A percentile compares a stretch with the other conserved stretches of the same genome.
phyloP scores from a whole-genome alignment of 2,797 vertebrate species.

The Enteromius unitaeniatus region DNA sequence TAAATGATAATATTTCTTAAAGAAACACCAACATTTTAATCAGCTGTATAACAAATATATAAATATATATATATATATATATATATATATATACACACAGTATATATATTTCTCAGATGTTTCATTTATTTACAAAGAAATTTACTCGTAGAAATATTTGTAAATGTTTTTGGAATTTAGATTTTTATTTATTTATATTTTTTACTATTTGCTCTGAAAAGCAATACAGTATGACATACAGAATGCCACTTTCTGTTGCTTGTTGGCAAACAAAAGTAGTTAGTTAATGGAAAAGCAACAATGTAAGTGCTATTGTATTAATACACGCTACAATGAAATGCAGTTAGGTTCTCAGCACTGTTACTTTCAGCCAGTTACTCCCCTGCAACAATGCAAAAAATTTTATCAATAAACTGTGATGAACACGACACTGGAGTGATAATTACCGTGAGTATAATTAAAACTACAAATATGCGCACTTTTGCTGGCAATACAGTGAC shows the following conservation, averaged over 20 bases:
- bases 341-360: background rate
- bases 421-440: slow-evolving; percentile 11
- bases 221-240: background rate
- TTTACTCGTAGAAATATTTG: too few relatives aligned
- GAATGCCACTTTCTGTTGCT: background rate
- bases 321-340: background rate
- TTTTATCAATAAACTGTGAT: slow-evolving; percentile 26
- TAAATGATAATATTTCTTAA: too few relatives aligned
- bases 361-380: background rate
- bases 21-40: too few relatives aligned
- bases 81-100: too few relatives aligned
- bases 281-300: background rate
- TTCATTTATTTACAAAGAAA: too few relatives aligned
- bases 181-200: too few relatives aligned
- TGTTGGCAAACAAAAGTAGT: background rate
- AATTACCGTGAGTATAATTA: slow-evolving; percentile 29
- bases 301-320: background rate
- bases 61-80: too few relatives aligned
- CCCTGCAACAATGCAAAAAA: background rate
- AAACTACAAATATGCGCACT: slow-evolving; percentile 22
- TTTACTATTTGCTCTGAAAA: background rate
- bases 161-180: too few relatives aligned
- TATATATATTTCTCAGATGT: too few relatives aligned
- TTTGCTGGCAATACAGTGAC: slow-evolving; percentile 17
- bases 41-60: too few relatives aligned